phyloP scores from a whole-genome alignment of 2,797 vertebrate genomes.

The Aldrovandia affinis region DNA sequence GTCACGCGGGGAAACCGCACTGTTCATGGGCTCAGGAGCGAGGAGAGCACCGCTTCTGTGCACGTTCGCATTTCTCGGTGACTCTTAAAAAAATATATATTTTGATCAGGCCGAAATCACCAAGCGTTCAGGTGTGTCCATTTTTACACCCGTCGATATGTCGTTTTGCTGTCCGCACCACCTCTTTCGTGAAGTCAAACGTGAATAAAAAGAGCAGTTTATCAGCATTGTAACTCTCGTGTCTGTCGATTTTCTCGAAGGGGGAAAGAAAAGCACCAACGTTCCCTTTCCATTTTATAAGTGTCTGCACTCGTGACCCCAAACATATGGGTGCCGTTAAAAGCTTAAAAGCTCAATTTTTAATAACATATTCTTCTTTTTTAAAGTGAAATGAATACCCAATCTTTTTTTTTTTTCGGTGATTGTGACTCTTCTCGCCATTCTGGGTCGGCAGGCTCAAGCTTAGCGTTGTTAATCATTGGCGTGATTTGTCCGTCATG shows the following conservation, averaged over 20 bases:
- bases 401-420: not conserved
- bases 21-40: not conserved
- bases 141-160: not conserved
- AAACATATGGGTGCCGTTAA: not conserved
- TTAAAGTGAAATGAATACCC: not conserved
- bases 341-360: not conserved
- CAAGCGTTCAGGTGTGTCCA: not conserved
- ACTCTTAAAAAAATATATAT: not conserved
- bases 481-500: not conserved
- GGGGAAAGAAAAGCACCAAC: not conserved
- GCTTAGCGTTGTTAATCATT: not conserved
- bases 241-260: not conserved
- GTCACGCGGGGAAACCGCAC: slow-evolving; percentile 28
- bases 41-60: not conserved
- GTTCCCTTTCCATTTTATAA: not conserved
- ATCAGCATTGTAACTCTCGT: not conserved
- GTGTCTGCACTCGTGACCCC: not conserved
- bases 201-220: not conserved
- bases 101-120: not conserved
- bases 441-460: not conserved
- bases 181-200: not conserved
- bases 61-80: not conserved
- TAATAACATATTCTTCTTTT: not conserved
- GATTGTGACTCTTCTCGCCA: not conserved
- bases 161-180: not conserved